These are phyloP conservation scores for Popillia japonica DNA, from an alignment of 1,140 invertebrate species.

Conservation along the genomic window DNA sequence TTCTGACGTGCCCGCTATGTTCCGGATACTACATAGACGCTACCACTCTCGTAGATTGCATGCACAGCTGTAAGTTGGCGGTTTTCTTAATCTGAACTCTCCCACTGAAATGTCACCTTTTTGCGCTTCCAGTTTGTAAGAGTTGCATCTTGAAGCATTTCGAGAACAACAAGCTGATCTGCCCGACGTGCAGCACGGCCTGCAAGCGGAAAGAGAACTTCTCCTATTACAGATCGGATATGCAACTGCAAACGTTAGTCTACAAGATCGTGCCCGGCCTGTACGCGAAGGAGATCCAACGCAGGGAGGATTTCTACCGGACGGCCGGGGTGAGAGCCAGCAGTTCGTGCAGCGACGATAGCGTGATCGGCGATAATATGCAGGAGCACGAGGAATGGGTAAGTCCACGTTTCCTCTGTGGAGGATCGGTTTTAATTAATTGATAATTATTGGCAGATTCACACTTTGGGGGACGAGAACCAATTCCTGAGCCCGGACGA, in stretches of 20 bases:
- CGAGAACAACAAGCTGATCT: conserved; percentile 54
- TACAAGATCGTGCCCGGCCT: conserved; percentile 95
- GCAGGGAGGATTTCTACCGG: conserved; percentile 72
- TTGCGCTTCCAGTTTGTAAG: conserved; percentile 74
- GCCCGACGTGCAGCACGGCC: conserved; percentile 55
- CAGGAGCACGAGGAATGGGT: conserved; percentile 65
- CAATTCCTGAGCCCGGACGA: conserved; percentile 77
- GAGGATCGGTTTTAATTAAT: too few species aligned
- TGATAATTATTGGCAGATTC: conserved; percentile 37
- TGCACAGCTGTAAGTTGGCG: conserved; percentile 78
- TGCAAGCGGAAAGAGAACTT: conserved; percentile 48
- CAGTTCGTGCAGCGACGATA: conserved; percentile 58
- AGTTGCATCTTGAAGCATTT: conserved; percentile 89
- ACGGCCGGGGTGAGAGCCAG: conserved; percentile 54
- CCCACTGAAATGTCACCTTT: not conserved
- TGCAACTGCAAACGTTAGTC: conserved; percentile 91
- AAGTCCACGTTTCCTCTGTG: conserved; percentile 28
- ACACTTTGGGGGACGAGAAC: conserved; percentile 41
- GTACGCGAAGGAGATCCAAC: conserved; percentile 89
- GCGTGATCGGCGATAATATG: conserved; percentile 58
- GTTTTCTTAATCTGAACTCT: not conserved
- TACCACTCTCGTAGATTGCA: conserved; percentile 81
- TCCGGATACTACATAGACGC: conserved; percentile 83
- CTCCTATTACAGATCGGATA: conserved; percentile 74
- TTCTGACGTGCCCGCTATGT: conserved; percentile 77